Evolutionary conservation across 2,888 invertebrate genomes (phyloP).

Genomic region (Acanthoscelides obtectus): DNA sequence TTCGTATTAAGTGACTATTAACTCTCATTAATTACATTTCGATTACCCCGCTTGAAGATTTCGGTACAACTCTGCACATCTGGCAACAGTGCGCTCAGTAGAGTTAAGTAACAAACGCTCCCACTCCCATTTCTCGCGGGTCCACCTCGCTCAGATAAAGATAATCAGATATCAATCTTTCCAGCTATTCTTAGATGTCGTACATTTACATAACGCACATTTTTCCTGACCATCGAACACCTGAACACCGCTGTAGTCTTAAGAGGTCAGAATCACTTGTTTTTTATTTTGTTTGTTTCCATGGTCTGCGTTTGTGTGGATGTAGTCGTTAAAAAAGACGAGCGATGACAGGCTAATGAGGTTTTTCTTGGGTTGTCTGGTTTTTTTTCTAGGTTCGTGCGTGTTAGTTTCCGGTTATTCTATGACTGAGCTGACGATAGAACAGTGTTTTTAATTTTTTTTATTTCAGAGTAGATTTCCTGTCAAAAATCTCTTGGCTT

Average conservation of each 20-base stretch:
- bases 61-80: neutral
- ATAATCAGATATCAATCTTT: neutral
- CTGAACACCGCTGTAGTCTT: neutral
- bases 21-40: too few relatives aligned
- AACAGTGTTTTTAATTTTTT: neutral
- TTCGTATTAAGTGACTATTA: too few relatives aligned
- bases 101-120: neutral
- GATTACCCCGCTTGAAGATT: too few relatives aligned
- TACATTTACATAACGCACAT: neutral
- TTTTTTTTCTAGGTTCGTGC: neutral
- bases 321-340: neutral
- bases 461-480: neutral
- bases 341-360: neutral
- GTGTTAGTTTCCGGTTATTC: neutral
- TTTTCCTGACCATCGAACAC: neutral
- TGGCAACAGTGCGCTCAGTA: neutral
- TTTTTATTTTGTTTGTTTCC: neutral
- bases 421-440: neutral
- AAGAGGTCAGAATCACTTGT: neutral
- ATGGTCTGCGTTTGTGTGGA: neutral
- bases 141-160: neutral
- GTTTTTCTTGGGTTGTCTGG: neutral
- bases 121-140: neutral
- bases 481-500: too few relatives aligned
- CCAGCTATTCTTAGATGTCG: neutral